These are phyloP conservation scores for Ophiodon elongatus DNA, from an alignment of 2,113 vertebrate genomes.

Conservation along the genomic window DNA sequence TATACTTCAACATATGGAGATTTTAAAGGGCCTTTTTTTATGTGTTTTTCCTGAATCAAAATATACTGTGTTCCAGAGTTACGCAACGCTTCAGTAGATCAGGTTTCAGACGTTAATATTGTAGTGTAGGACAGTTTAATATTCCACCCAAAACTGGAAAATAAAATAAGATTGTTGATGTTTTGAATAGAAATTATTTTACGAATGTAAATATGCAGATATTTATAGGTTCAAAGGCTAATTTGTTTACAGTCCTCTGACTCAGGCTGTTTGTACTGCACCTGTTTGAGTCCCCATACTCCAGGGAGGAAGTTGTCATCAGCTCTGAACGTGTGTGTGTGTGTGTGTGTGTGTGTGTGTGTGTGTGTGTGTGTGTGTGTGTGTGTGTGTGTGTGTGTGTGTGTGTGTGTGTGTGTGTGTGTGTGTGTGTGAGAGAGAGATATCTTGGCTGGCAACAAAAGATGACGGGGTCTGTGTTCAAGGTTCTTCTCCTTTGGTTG, in stretches of 20 bases:
- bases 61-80: background rate
- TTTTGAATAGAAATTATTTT: background rate
- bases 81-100: background rate
- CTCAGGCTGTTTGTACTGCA: conserved; percentile 53
- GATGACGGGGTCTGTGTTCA: conserved; percentile 16
- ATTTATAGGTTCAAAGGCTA: conserved; percentile 34
- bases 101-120: background rate
- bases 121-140: background rate
- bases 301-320: conserved; percentile 58
- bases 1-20: background rate
- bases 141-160: background rate
- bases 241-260: conserved; percentile 28
- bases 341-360: background rate
- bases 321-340: conserved; percentile 19
- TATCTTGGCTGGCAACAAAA: conserved; percentile 7
- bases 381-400: too few relatives aligned
- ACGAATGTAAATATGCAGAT: background rate
- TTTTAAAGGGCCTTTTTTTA: background rate
- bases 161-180: background rate
- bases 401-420: too few relatives aligned
- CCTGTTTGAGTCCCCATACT: conserved; percentile 67
- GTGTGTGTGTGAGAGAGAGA: background rate
- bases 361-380: background rate
- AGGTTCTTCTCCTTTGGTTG: conserved; percentile 35
- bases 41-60: background rate